phyloP scores from a whole-genome alignment of 2,113 vertebrate genomes.

The Recurvirostra avosetta region DNA sequence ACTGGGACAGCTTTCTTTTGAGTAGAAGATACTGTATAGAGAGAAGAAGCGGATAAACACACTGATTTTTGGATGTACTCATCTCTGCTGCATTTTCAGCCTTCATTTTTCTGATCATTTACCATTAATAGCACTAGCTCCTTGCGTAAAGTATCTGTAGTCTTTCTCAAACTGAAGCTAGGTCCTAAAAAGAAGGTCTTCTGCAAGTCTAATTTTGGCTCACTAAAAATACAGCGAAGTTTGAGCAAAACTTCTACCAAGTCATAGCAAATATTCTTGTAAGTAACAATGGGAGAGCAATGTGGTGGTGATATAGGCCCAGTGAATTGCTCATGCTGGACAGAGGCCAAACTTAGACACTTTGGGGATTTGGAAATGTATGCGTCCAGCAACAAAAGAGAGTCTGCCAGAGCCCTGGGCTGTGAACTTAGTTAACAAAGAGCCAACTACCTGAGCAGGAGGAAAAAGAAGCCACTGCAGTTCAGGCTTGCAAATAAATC shows the following conservation, averaged over 20 bases:
- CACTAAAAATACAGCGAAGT: not conserved
- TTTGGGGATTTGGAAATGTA: not conserved
- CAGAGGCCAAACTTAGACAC: fast-evolving
- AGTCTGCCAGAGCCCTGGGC: not conserved
- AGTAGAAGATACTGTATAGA: not conserved
- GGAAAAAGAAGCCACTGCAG: not conserved
- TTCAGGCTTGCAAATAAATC: not conserved
- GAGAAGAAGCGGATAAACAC: not conserved
- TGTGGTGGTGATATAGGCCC: fast-evolving
- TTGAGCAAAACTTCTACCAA: not conserved
- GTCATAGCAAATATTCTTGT: not conserved
- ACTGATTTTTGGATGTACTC: not conserved
- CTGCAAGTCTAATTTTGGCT: not conserved
- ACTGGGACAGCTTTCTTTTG: not conserved
- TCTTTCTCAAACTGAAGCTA: not conserved
- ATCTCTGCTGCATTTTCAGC: not conserved
- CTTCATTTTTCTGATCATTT: not conserved
- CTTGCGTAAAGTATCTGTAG: not conserved
- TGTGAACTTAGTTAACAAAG: not conserved
- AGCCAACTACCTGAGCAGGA: not conserved
- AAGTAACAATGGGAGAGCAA: not conserved
- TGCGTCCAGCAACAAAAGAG: not conserved
- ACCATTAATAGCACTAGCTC: not conserved
- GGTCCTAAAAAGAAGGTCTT: not conserved
- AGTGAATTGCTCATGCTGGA: not conserved